Base-by-base conservation (phyloP, 1,140 invertebrate genomes). In the Micrasema minimum region DNA sequence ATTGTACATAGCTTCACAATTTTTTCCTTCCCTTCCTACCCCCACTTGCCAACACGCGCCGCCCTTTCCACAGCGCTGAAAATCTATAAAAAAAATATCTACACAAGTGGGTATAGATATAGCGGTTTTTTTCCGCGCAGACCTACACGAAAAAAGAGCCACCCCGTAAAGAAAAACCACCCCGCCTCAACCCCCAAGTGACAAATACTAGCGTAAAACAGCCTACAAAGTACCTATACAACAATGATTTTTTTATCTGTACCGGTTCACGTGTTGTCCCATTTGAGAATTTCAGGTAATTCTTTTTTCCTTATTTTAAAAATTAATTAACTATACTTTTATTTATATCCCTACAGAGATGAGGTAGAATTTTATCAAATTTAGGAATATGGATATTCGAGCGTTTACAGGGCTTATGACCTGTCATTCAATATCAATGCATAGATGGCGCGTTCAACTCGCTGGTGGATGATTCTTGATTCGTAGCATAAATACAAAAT, bases 1-100 rank as follows among this genome's bases (percentile, higher is more conserved):
- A 62, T 12, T 62, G 57, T 62, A 62, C 57, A 62, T 62, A 62
- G 57, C 57, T 62, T 62, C 57, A 62, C 57, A 62, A 62, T 62
- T 62, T 62, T 62, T 62, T 62, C 57, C 57, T 22, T 18, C 16
- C 37, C 22, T 7, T 23, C 57, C 6, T 2, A 22, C 57, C 57
- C 26, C 57, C 57, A 18, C 18, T 18, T 37, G 18, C 37, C 11
- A 38, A 45, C 57, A 62, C 57, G 57, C 57, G 57, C 57, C 18
- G 1, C 57, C 57, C 38, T n/a, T 45, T 23, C 57, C 57, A 57
- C 57, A 22, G 22, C 57, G 57, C 11, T 38, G 57, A 62, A 62
- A 62, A 62, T 62, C 57, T 45, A 62, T 62, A 62, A 62, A 62
- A 62, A 62, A 62, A 62, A 31, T 57, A 31, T 57, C 35, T 57